These are phyloP conservation scores for Papilio aristodemus DNA, from an alignment of 1,140 invertebrate genomes.

Conservation along the genomic window DNA sequence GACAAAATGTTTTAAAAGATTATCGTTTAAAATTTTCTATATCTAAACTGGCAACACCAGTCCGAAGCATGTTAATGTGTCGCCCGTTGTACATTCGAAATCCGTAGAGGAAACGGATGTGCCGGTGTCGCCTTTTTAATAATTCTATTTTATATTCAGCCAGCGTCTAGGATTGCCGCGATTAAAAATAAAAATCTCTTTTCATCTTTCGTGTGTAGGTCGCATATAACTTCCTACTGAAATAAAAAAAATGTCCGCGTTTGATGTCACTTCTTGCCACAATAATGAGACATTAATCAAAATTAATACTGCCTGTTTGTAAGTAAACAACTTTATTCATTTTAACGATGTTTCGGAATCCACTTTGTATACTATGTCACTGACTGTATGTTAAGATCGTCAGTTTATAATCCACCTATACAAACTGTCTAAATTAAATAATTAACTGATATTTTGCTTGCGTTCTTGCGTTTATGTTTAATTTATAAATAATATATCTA, in stretches of 20 bases:
- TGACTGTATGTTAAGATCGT: too few relatives aligned
- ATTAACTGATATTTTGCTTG: too few relatives aligned
- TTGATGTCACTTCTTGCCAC: constrained; percentile 55
- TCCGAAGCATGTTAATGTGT: constrained; percentile 31
- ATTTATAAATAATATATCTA: too few relatives aligned
- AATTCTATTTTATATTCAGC: constrained; percentile 68
- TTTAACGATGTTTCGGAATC: constrained; percentile 20
- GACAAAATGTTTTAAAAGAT: not conserved
- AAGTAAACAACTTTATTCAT: constrained; percentile 32
- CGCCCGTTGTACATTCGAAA: constrained; percentile 45
- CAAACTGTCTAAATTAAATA: too few relatives aligned
- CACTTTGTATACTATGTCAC: not conserved
- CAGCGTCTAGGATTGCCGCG: constrained; percentile 55
- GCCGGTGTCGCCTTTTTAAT: constrained; percentile 68
- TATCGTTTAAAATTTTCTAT: constrained; percentile 28
- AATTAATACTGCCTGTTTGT: constrained; percentile 36
- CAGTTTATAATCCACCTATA: too few relatives aligned
- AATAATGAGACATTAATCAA: constrained; percentile 40
- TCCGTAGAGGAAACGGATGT: constrained; percentile 72
- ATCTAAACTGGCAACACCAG: constrained; percentile 36
- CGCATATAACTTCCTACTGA: constrained; percentile 55
- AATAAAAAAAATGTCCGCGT: constrained; percentile 44
- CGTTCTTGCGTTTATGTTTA: too few relatives aligned
- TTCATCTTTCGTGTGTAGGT: constrained; percentile 64
- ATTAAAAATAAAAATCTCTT: constrained; percentile 71